Evolutionary conservation across 1,140 invertebrate species (phyloP).

Genomic region (Babylonia areolata): DNA sequence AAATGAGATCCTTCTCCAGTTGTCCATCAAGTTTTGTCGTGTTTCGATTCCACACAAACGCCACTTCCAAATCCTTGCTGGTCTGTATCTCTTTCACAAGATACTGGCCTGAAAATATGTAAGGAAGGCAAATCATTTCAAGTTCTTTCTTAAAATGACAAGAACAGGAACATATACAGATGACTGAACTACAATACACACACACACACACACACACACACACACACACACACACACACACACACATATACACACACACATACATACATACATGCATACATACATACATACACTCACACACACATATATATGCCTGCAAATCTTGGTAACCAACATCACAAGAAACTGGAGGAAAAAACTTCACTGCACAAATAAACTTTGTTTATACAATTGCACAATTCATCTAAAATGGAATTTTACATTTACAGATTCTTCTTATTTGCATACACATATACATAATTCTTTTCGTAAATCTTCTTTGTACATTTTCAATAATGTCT

Average conservation of each 20-base stretch:
- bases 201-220: not conserved
- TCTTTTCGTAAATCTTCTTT: too few relatives aligned
- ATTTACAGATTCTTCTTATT: too few relatives aligned
- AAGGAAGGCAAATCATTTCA: too few relatives aligned
- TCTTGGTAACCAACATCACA: too few relatives aligned
- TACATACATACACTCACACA: not conserved
- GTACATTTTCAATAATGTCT: too few relatives aligned
- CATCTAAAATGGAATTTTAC: too few relatives aligned
- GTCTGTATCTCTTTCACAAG: conserved; percentile 74
- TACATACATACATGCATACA: not conserved
- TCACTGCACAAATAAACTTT: too few relatives aligned
- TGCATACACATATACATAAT: too few relatives aligned
- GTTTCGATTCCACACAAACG: conserved; percentile 80
- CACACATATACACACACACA: too few relatives aligned
- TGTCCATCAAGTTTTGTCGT: conserved; percentile 59
- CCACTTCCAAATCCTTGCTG: conserved; percentile 73
- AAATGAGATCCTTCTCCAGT: conserved; percentile 68
- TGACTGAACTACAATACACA: not conserved
- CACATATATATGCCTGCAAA: too few relatives aligned
- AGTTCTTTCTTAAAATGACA: not conserved
- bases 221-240: not conserved
- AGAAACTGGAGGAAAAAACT: too few relatives aligned
- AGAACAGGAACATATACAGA: not conserved
- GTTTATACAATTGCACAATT: too few relatives aligned
- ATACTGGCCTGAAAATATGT: conserved; percentile 74